These are phyloP conservation scores for Electrophaes corylata DNA, from an alignment of 2,888 invertebrate species.

Conservation along the genomic window DNA sequence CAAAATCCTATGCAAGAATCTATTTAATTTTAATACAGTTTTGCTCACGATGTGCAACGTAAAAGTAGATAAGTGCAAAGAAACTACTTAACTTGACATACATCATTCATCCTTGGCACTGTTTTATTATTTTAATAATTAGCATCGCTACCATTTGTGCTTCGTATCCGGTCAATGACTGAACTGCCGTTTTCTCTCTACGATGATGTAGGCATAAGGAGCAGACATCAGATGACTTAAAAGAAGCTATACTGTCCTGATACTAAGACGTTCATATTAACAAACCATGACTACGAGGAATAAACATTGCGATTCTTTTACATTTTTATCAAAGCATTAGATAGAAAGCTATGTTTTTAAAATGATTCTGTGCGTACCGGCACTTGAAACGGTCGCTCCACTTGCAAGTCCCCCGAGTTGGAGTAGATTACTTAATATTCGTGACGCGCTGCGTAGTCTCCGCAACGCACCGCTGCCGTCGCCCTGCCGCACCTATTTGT, in stretches of 20 bases:
- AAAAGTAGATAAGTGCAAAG: slow-evolving; percentile 11
- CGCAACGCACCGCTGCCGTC: slow-evolving; percentile 47
- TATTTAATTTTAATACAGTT: background rate
- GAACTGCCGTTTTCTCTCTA: slow-evolving; percentile 12
- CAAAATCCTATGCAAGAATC: too few species aligned
- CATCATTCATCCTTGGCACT: slow-evolving; percentile 33
- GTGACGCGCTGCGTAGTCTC: slow-evolving; percentile 47
- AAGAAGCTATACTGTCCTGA: too few species aligned
- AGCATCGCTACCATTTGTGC: slow-evolving; percentile 13
- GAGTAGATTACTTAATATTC: slow-evolving; percentile 60
- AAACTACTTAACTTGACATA: background rate
- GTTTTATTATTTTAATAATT: slow-evolving; percentile 29
- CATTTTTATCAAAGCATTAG: too few species aligned
- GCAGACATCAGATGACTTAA: too few species aligned
- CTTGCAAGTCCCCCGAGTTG: slow-evolving; percentile 48
- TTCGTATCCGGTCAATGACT: slow-evolving; percentile 15
- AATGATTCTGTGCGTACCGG: slow-evolving; percentile 30
- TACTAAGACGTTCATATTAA: too few species aligned
- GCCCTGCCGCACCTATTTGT: slow-evolving; percentile 41
- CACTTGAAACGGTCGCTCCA: slow-evolving; percentile 48
- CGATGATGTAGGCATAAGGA: too few species aligned
- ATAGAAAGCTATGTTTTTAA: slow-evolving; percentile 3
- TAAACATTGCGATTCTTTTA: too few species aligned
- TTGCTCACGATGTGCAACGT: background rate
- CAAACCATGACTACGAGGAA: too few species aligned